A percentile compares a stretch with the other conserved stretches of the same genome.
phyloP scores from a whole-genome alignment of 2,888 invertebrate genomes.

The Selenia dentaria region DNA sequence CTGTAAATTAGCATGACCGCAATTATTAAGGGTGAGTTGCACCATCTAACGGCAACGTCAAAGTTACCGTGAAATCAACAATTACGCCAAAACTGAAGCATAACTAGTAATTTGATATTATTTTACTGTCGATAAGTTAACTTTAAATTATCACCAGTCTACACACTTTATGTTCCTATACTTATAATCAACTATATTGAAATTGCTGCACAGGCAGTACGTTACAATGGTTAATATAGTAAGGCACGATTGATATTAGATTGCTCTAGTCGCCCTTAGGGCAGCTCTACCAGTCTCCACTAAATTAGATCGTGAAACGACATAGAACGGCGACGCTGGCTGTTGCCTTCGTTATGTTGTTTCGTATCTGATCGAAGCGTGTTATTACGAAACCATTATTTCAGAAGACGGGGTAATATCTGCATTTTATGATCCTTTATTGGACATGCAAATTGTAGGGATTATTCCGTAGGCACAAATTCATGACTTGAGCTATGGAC shows the following conservation, averaged over 20 bases:
- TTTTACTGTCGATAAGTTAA: no score
- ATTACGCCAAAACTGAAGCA: no score
- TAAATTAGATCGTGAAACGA: constrained; percentile 6
- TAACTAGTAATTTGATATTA: no score
- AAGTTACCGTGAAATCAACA: no score
- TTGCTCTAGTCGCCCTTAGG: constrained; percentile 5
- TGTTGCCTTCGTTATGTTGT: constrained; percentile 1
- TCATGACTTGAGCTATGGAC: background rate
- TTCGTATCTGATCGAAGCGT: constrained; percentile 15
- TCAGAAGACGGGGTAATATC: constrained; percentile 16
- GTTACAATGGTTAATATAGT: constrained; percentile 1
- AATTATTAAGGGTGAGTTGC: no score
- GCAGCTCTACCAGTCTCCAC: background rate
- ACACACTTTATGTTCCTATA: no score
- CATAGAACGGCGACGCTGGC: background rate
- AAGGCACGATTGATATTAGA: constrained; percentile 8
- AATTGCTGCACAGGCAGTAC: no score
- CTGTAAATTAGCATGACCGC: no score
- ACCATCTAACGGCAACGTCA: no score
- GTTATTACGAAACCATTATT: constrained; percentile 21
- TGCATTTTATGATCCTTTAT: constrained; percentile 21
- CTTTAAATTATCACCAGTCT: no score
- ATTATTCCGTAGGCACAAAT: constrained; percentile 8
- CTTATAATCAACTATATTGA: no score
- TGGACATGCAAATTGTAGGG: constrained; percentile 25